A percentile compares a stretch with the other conserved stretches of the same genome.
Evolutionary conservation across 2,113 vertebrate genomes (phyloP).

Genomic region (Oryzias curvinotus): DNA sequence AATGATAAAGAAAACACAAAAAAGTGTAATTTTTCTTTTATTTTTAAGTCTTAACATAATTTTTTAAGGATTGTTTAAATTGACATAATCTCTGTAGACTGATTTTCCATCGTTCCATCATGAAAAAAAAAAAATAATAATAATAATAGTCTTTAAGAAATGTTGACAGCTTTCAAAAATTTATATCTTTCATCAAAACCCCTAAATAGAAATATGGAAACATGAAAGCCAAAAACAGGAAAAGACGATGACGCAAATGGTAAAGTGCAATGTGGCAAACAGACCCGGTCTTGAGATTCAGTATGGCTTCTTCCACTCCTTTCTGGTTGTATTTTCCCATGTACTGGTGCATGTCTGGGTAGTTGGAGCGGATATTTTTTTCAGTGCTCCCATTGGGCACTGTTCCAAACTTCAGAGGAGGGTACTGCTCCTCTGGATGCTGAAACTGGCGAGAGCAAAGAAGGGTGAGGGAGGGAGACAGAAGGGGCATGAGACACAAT

Average conservation of each 20-base stretch:
- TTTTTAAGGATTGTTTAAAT: too few relatives aligned
- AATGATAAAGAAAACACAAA: too few relatives aligned
- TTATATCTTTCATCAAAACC: too few relatives aligned
- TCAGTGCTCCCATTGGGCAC: constrained; percentile 94
- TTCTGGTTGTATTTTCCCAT: constrained; percentile 95
- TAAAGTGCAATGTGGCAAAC: constrained; percentile 32
- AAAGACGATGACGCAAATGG: background rate
- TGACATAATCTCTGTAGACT: too few relatives aligned
- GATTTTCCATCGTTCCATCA: too few relatives aligned
- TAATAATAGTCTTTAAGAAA: too few relatives aligned
- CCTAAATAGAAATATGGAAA: constrained; percentile 2
- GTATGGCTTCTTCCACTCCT: constrained; percentile 89
- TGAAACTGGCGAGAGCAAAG: constrained; percentile 80
- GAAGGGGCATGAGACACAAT: constrained; percentile 62
- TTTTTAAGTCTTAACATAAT: too few relatives aligned
- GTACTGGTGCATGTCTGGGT: constrained; percentile 93
- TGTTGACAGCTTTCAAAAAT: too few relatives aligned
- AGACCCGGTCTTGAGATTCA: constrained; percentile 89
- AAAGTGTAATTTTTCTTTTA: too few relatives aligned
- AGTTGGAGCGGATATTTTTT: constrained; percentile 95
- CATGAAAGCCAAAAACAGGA: background rate
- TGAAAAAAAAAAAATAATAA: too few relatives aligned
- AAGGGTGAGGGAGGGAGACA: constrained; percentile 40
- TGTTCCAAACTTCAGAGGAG: constrained; percentile 90
- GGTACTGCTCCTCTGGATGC: constrained; percentile 91